A percentile compares a stretch with the other conserved stretches of the same genome.
Conservation (phyloP, 2,888 invertebrate species). For the Aproaerema taeniolella region DNA sequence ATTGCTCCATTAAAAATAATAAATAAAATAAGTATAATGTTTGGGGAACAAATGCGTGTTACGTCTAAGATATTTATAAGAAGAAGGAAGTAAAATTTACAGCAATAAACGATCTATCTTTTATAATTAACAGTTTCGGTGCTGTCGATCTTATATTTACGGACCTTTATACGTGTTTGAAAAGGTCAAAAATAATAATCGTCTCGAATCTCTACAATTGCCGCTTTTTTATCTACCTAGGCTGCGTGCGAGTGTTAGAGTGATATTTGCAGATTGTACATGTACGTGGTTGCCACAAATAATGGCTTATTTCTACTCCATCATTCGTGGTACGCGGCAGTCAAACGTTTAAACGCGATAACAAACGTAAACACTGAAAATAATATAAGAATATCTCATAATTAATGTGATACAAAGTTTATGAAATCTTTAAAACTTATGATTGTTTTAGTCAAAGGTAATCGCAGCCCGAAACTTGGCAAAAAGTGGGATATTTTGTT, state of each 20-base stretch:
- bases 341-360: slow-evolving; percentile 9
- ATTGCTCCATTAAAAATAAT: too few relatives aligned
- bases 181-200: slow-evolving; percentile 18
- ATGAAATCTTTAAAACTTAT: too few relatives aligned
- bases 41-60: too few relatives aligned
- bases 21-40: too few relatives aligned
- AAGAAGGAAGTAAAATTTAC: too few relatives aligned
- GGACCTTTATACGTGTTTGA: slow-evolving; percentile 2
- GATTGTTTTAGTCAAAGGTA: too few relatives aligned
- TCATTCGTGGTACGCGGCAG: slow-evolving; percentile 39
- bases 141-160: slow-evolving; percentile 7
- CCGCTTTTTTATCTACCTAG: slow-evolving; percentile 13
- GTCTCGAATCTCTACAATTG: slow-evolving; percentile 14
- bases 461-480: too few relatives aligned
- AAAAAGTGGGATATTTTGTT: too few relatives aligned
- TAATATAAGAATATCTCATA: slow-evolving; percentile 7
- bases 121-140: slow-evolving; percentile 3
- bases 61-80: too few relatives aligned
- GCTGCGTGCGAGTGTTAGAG: slow-evolving; percentile 10
- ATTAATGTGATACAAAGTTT: slow-evolving; percentile 5
- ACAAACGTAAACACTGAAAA: slow-evolving; percentile 8
- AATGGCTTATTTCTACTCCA: slow-evolving; percentile 44
- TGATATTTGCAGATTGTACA: slow-evolving; percentile 2
- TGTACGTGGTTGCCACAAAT: slow-evolving; percentile 27
- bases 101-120: too few relatives aligned